These are phyloP conservation scores for Nephila pilipes DNA, from an alignment of 1,140 invertebrate genomes.

Conservation along the genomic window DNA sequence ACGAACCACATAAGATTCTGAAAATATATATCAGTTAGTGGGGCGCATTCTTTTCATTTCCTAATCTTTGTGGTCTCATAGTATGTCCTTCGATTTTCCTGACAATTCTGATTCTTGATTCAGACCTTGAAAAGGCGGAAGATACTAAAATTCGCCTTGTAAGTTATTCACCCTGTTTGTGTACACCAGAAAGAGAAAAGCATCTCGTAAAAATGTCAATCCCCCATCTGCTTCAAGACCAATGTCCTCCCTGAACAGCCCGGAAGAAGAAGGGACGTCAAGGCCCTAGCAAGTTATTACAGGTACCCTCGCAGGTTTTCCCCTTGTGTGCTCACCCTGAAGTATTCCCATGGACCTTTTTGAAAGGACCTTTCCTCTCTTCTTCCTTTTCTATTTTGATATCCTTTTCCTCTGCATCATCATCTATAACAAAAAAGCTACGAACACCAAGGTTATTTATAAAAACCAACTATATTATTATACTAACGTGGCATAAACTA, in stretches of 20 bases:
- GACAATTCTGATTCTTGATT: background rate
- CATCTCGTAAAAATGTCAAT: slow-evolving; percentile 65
- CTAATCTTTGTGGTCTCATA: background rate
- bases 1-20: background rate
- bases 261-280: slow-evolving; percentile 20
- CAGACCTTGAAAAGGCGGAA: slow-evolving; percentile 55
- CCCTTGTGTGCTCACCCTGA: slow-evolving; percentile 9
- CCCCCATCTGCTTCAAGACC: slow-evolving; percentile 53
- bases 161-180: slow-evolving; percentile 63
- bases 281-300: slow-evolving; percentile 49
- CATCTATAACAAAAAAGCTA: background rate
- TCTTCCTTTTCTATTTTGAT: background rate
- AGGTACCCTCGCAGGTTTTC: slow-evolving; percentile 19
- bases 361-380: background rate
- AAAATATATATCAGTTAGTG: slow-evolving; percentile 7
- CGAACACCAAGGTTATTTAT: background rate
- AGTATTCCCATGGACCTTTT: background rate
- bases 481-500: too few relatives aligned
- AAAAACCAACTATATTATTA: too few relatives aligned
- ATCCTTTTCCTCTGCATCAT: background rate
- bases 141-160: slow-evolving; percentile 13
- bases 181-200: background rate
- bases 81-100: slow-evolving; percentile 37
- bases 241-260: slow-evolving; percentile 53
- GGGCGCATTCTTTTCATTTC: slow-evolving; percentile 15